Base-by-base conservation (phyloP, 2,888 invertebrate species). In the Rhagonycha lutea region DNA sequence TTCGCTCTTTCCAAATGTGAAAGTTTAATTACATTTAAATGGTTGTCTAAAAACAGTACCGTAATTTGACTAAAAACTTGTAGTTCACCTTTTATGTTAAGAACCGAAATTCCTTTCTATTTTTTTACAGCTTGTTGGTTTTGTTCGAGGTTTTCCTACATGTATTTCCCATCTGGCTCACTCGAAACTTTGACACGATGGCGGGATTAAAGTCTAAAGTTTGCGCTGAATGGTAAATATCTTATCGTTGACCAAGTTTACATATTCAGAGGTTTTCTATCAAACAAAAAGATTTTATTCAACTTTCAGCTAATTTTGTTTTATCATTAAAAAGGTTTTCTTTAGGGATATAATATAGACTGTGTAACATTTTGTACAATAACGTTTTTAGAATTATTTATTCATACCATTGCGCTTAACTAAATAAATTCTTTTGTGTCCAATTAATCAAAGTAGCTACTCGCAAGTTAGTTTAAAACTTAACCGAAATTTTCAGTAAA, bases 141-240 rank as follows among this genome's bases (percentile, higher is more conserved):
- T 28, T 32, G 29, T 68, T 68, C 72, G 68, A 69, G 68, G 60
- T 76, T 78, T 75, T 69, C 72, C 70, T 29, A 71, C 74, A 73
- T 76, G 76, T 71, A 78, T 78, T 78, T 78, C 78, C 78, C 78
- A 78, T 78, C 74, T 76, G 78, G 73, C 78, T 76, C 74, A 71
- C 74, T 76, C 32, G 68, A 75, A 75, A 75, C 72, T 75, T 75
- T 75, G 75, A 75, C 75, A 75, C 71, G 71, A 69, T 72, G 72
- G 69, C 61, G 74, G 70, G 75, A 75, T 72, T 75, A 75, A 75
- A 73, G 70, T 70, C 70, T 71, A 68, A 73, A 74, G 72, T 77
- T 72, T 74, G 47, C 29, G 74, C 68, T 70, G 78, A 76, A 78
- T 76, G 65, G 78, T 76, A 76, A 78, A 78, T 78, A 78, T 74